These are phyloP conservation scores for Cremastinae sp. DNA, from an alignment of 2,888 invertebrate genomes.

Conservation along the genomic window DNA sequence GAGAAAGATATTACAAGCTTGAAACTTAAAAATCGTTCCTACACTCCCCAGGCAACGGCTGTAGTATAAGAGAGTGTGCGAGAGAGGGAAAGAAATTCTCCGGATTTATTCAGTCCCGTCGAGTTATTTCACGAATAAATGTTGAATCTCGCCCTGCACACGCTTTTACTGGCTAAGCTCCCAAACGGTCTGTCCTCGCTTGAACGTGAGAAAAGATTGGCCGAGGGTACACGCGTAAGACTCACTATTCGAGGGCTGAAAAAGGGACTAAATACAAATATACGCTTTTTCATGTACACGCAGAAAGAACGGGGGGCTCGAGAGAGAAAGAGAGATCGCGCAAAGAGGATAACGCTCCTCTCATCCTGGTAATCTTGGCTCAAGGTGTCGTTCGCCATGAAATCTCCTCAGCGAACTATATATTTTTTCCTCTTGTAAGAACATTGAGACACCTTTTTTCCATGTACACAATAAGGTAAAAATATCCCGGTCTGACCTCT, in stretches of 20 bases:
- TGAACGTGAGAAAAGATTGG: conserved; percentile 50
- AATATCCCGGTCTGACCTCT: no score
- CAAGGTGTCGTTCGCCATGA: conserved; percentile 71
- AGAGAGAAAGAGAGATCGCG: conserved; percentile 63
- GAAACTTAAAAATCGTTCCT: conserved; percentile 59
- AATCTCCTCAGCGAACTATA: conserved; percentile 51
- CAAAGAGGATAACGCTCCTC: conserved; percentile 74
- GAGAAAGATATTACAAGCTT: conserved; percentile 54
- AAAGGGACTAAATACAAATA: conserved; percentile 13
- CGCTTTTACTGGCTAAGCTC: conserved; percentile 49
- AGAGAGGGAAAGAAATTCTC: conserved; percentile 20
- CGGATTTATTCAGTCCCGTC: conserved; percentile 66
- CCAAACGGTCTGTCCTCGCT: conserved; percentile 52
- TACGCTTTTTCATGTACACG: conserved; percentile 26
- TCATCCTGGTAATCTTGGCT: conserved; percentile 76
- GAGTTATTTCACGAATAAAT: conserved; percentile 73
- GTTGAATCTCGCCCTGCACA: conserved; percentile 59
- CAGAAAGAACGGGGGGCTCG: conserved; percentile 48
- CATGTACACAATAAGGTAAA: conserved; percentile 5
- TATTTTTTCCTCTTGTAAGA: conserved; percentile 50
- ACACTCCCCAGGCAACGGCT: no score
- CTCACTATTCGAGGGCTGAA: conserved; percentile 44
- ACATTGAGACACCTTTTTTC: conserved; percentile 51
- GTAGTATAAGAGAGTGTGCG: conserved; percentile 49
- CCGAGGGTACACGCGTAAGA: conserved; percentile 57